Base-by-base conservation (phyloP, 2,797 vertebrate species). In the Amblyraja radiata region DNA sequence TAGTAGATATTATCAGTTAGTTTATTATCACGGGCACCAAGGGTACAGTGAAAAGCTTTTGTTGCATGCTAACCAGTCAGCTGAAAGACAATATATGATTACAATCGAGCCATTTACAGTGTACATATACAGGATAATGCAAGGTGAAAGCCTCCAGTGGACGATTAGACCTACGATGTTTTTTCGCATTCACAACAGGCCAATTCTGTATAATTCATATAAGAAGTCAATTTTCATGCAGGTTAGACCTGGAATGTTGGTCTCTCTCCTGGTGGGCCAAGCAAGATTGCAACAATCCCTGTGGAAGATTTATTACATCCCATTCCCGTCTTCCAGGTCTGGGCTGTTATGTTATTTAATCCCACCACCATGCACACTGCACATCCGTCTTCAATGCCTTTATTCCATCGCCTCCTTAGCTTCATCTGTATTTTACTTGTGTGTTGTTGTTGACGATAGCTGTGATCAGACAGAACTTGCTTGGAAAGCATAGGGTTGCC, bases 181-280 rank as follows among this genome's bases (percentile, higher is more conserved):
- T 97, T 97, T 96, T 97, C 96, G 97, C 95, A 94, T 97, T 97
- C 96, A 96, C 96, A 95, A 97, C 94, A 94, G 96, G 95, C 95
- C 97, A 97, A 95, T 95, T 95, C 94, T 95, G 95, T 96, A 96
- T 96, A 95, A 92, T n/a, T 54, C 39, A 80, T 80, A 94, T 93
- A 94, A 93, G 94, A 93, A 93, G 94, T 93, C 95, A 93, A 93
- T 68, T 95, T 95, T 94, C 95, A 80, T 2, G 95, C 95, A 95
- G 95, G 93, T 84, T 93, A 93, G 95, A 13, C 93, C 94, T 94
- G 96, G 96, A 96, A 97, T 96, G 95, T 93, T 93, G 28, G 8
- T 88, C 54, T 61, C 81, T 93, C 95, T 94, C 94, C 95, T 95
- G 90, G 94, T 94, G 94, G 95, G 95, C 93, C 94, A 95, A 95